Conservation (phyloP, 2,888 invertebrate genomes). For the Xestia c-nigrum region DNA sequence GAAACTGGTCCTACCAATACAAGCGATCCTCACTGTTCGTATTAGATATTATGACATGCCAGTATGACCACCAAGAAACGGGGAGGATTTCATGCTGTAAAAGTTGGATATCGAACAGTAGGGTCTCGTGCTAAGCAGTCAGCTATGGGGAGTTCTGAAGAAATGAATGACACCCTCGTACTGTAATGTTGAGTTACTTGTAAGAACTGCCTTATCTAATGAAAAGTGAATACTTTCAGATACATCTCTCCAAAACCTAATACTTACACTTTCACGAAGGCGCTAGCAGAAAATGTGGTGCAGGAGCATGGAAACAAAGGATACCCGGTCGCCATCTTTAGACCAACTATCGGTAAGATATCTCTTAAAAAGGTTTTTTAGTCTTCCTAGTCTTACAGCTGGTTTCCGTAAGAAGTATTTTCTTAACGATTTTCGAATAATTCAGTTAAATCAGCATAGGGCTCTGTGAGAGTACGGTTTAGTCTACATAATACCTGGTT, state of each 20-base stretch:
- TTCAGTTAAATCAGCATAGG: too few species aligned
- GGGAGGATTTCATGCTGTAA: background rate
- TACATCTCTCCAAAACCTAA: conserved; percentile 93
- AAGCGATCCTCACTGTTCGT: too few species aligned
- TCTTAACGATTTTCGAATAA: too few species aligned
- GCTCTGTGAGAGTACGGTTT: too few species aligned
- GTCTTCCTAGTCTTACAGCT: background rate
- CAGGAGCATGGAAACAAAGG: conserved; percentile 90
- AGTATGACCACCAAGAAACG: too few species aligned
- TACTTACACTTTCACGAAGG: conserved; percentile 97
- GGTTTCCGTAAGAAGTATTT: background rate
- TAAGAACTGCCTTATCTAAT: background rate
- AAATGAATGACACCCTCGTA: too few species aligned
- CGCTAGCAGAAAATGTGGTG: conserved; percentile 94
- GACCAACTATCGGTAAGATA: conserved; percentile 95
- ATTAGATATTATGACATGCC: too few species aligned
- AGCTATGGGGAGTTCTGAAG: background rate
- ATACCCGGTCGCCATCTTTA: conserved; percentile 94
- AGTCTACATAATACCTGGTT: background rate
- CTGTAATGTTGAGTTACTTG: background rate
- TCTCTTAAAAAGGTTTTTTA: background rate
- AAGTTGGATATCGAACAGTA: background rate
- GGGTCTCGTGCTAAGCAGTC: background rate
- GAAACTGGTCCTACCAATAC: too few species aligned
- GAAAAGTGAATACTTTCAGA: conserved; percentile 74